A percentile compares a stretch with the other conserved stretches of the same genome.
phyloP scores from a whole-genome alignment of 1,140 invertebrate genomes.

The Campoletis sonorensis region DNA sequence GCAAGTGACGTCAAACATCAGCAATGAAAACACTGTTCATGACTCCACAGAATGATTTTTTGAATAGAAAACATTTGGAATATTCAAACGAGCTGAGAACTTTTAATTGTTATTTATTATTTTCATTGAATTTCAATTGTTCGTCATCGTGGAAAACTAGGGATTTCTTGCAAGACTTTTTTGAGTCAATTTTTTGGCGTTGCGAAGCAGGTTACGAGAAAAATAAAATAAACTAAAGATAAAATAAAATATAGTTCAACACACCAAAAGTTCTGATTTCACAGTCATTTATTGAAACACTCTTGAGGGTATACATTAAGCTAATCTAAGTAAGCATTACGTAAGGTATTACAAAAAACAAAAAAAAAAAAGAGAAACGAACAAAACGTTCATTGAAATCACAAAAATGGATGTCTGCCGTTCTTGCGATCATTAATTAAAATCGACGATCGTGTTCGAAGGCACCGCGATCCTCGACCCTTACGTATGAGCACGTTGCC shows the following conservation, averaged over 20 bases:
- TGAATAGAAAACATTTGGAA: too few species aligned
- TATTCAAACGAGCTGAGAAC: too few species aligned
- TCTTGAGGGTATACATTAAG: slow-evolving; percentile 72
- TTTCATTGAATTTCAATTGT: too few species aligned
- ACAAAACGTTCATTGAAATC: slow-evolving; percentile 71
- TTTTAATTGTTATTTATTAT: too few species aligned
- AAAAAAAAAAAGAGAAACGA: slow-evolving; percentile 55
- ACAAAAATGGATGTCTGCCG: slow-evolving; percentile 70
- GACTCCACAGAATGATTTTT: too few species aligned
- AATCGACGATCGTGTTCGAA: slow-evolving; percentile 69
- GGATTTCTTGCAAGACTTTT: too few species aligned
- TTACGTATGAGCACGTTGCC: slow-evolving; percentile 73
- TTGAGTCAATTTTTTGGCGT: too few species aligned
- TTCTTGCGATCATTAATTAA: slow-evolving; percentile 65
- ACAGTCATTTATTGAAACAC: slow-evolving; percentile 75
- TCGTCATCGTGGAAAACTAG: too few species aligned
- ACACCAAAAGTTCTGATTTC: slow-evolving; percentile 56
- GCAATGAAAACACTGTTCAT: too few species aligned
- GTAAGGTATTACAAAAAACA: slow-evolving; percentile 64
- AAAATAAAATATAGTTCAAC: background rate
- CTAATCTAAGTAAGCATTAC: slow-evolving; percentile 75
- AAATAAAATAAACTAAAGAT: background rate
- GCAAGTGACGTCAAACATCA: too few species aligned
- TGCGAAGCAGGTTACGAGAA: too few species aligned
- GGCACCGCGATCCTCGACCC: slow-evolving; percentile 77